phyloP scores from a whole-genome alignment of 2,888 invertebrate species.

The Phalera bucephala region DNA sequence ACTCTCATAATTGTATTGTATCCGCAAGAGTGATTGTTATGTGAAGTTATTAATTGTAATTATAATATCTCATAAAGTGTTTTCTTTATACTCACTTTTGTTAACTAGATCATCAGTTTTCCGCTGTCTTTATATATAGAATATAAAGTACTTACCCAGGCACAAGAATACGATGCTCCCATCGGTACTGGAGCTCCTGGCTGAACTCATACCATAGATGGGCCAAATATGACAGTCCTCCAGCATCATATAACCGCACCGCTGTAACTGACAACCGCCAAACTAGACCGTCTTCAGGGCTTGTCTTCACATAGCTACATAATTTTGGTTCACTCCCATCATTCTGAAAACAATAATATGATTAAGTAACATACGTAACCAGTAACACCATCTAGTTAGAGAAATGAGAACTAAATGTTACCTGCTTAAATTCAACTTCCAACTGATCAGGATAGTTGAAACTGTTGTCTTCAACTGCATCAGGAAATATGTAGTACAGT shows the following conservation, averaged over 20 bases:
- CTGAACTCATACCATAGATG: constrained; percentile 97
- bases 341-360: constrained; percentile 47
- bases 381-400: constrained; percentile 17
- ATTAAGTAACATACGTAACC: constrained; percentile 3
- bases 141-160: constrained; percentile 88
- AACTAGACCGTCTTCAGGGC: constrained; percentile 89
- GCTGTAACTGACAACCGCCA: constrained; percentile 91
- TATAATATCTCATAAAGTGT: background rate
- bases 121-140: no score
- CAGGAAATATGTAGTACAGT: constrained; percentile 93
- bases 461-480: constrained; percentile 87
- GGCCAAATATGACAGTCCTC: constrained; percentile 91
- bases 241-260: constrained; percentile 88
- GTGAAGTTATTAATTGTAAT: constrained; percentile 19
- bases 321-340: constrained; percentile 64
- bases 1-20: background rate
- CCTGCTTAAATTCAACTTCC: constrained; percentile 73
- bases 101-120: no score
- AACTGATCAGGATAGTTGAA: constrained; percentile 78
- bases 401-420: constrained; percentile 19
- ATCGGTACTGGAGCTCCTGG: constrained; percentile 93
- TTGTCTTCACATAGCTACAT: constrained; percentile 88
- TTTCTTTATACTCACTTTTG: no score
- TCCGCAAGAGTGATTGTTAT: background rate
- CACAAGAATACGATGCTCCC: constrained; percentile 91